phyloP scores from a whole-genome alignment of 2,888 invertebrate species.

The Aphrophora alni region DNA sequence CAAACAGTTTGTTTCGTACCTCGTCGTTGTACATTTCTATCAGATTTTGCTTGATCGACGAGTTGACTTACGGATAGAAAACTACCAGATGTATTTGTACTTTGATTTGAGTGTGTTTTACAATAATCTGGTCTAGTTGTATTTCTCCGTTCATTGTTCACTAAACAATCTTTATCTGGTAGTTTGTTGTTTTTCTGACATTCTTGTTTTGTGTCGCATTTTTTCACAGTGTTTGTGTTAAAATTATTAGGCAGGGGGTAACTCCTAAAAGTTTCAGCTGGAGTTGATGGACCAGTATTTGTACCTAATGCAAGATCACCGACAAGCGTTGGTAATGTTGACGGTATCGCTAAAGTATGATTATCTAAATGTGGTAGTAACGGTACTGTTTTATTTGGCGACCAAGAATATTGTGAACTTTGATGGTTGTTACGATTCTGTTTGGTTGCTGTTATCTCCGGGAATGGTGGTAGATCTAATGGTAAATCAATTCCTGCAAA shows the following conservation, averaged over 20 bases:
- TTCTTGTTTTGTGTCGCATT: slow-evolving; percentile 19
- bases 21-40: slow-evolving; percentile 44
- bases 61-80: slow-evolving; percentile 69
- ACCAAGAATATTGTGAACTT: slow-evolving; percentile 48
- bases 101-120: slow-evolving; percentile 32
- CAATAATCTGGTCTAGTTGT: slow-evolving; percentile 17
- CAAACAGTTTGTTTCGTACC: slow-evolving; percentile 8
- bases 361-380: slow-evolving; percentile 46
- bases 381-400: slow-evolving; percentile 50
- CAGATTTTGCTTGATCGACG: slow-evolving; percentile 57
- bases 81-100: slow-evolving; percentile 29
- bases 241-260: slow-evolving; percentile 20
- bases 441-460: slow-evolving; percentile 20
- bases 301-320: slow-evolving; percentile 65
- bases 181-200: slow-evolving; percentile 13
- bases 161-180: slow-evolving; percentile 28
- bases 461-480: slow-evolving; percentile 30
- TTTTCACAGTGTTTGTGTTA: not conserved
- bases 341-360: slow-evolving; percentile 59
- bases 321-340: slow-evolving; percentile 66
- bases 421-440: slow-evolving; percentile 18
- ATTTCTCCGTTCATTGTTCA: slow-evolving; percentile 20
- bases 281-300: slow-evolving; percentile 43
- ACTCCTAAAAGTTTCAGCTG: slow-evolving; percentile 42
- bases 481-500: slow-evolving; percentile 31